Evolutionary conservation across 2,888 invertebrate species (phyloP).

Genomic region (Auanema sp.): DNA sequence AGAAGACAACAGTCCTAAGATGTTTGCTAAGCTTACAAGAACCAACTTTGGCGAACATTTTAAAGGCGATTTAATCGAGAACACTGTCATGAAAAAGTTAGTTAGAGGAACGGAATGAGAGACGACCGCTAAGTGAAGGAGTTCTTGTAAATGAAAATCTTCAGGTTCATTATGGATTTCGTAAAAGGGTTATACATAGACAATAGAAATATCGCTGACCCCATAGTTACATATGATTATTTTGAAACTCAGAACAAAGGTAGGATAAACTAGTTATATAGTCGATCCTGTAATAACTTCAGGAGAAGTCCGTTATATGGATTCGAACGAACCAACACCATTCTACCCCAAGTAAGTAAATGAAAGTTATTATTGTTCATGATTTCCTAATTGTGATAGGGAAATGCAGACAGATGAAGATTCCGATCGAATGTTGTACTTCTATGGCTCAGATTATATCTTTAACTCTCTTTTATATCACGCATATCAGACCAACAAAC

Average conservation of each 20-base stretch:
- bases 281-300: too few relatives aligned
- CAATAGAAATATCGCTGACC: slow-evolving; percentile 53
- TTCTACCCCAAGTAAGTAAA: slow-evolving; percentile 48
- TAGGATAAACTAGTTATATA: too few relatives aligned
- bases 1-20: slow-evolving; percentile 54
- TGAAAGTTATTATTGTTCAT: neutral
- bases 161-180: slow-evolving; percentile 55
- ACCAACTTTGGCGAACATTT: slow-evolving; percentile 54
- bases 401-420: slow-evolving; percentile 39
- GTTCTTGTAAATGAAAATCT: neutral
- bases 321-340: slow-evolving; percentile 42
- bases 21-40: slow-evolving; percentile 49
- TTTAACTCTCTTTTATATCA: slow-evolving; percentile 59
- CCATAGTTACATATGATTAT: slow-evolving; percentile 55
- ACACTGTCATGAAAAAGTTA: slow-evolving; percentile 17
- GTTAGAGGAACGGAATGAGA: neutral
- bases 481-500: slow-evolving; percentile 56
- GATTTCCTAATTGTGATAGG: slow-evolving; percentile 13
- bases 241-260: slow-evolving; percentile 60
- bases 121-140: slow-evolving; percentile 5
- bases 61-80: slow-evolving; percentile 17
- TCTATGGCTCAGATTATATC: slow-evolving; percentile 59
- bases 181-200: slow-evolving; percentile 56
- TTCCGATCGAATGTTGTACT: slow-evolving; percentile 57
- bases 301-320: slow-evolving; percentile 56